Percentiles rank a stretch among this genome's conserved stretches.
These are phyloP conservation scores for Dipodomys spectabilis DNA, from an alignment of 2,113 vertebrate species.

Conservation along the genomic window DNA sequence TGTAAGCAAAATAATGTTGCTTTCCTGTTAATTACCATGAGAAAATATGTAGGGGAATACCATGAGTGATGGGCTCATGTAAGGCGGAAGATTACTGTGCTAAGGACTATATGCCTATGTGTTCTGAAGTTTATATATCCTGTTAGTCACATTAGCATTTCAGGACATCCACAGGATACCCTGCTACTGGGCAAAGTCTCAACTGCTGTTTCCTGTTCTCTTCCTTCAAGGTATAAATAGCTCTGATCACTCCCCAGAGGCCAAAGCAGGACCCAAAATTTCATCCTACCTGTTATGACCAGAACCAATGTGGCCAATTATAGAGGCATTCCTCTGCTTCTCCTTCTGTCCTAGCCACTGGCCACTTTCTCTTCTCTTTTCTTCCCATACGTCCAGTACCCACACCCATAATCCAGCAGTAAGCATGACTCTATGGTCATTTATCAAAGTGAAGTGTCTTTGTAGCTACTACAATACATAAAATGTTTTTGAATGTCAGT, in stretches of 20 bases:
- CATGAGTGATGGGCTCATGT: neutral
- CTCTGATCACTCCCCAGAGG: neutral
- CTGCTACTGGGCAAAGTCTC: neutral
- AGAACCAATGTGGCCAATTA: neutral
- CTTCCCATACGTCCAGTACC: neutral
- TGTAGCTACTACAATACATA: slow-evolving; percentile 64
- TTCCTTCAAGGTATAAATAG: slow-evolving; percentile 25
- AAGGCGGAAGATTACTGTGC: neutral
- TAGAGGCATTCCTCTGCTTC: neutral
- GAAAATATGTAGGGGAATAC: neutral
- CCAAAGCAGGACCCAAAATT: neutral
- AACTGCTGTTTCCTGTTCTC: slow-evolving; percentile 47
- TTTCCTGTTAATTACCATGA: neutral
- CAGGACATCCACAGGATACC: slow-evolving; percentile 56
- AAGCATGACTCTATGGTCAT: slow-evolving; percentile 29
- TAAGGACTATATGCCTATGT: neutral
- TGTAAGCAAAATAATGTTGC: slow-evolving; percentile 34
- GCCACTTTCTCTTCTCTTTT: neutral
- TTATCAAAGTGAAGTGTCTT: slow-evolving; percentile 70
- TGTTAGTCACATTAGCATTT: slow-evolving; percentile 46
- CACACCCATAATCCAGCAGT: neutral
- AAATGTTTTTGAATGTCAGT: slow-evolving; percentile 37
- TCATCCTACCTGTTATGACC: neutral
- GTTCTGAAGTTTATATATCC: neutral
- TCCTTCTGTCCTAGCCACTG: neutral